A percentile compares a stretch with the other conserved stretches of the same genome.
Conservation (phyloP, 2,888 invertebrate species). For the Salticus scenicus region DNA sequence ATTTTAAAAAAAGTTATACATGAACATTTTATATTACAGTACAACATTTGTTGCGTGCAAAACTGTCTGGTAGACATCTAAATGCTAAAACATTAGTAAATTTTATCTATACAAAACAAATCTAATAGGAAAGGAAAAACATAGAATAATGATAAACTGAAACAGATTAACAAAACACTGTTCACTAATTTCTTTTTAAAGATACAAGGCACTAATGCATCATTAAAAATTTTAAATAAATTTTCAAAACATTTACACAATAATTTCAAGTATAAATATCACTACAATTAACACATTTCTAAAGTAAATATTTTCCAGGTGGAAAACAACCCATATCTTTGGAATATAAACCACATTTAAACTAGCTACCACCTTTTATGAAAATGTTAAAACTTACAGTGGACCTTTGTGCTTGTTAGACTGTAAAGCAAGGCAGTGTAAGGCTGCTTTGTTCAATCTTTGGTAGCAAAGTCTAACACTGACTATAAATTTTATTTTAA, state of each 20-base stretch:
- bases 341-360: neutral
- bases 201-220: constrained; percentile 7
- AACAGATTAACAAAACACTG: neutral
- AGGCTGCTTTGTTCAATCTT: constrained; percentile 24
- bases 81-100: neutral
- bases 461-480: neutral
- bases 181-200: neutral
- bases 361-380: neutral
- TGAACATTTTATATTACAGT: no score
- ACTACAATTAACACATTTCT: neutral
- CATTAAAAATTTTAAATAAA: neutral
- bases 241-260: neutral
- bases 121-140: neutral
- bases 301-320: neutral
- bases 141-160: neutral
- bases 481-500: no score
- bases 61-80: neutral
- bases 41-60: no score
- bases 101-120: neutral
- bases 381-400: neutral
- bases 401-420: neutral
- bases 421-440: constrained; percentile 23
- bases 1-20: no score
- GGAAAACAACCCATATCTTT: neutral
- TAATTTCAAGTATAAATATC: neutral